A percentile compares a stretch with the other conserved stretches of the same genome.
Evolutionary conservation across 2,888 invertebrate species (phyloP).

Genomic region (Taphrorychus bicolor): DNA sequence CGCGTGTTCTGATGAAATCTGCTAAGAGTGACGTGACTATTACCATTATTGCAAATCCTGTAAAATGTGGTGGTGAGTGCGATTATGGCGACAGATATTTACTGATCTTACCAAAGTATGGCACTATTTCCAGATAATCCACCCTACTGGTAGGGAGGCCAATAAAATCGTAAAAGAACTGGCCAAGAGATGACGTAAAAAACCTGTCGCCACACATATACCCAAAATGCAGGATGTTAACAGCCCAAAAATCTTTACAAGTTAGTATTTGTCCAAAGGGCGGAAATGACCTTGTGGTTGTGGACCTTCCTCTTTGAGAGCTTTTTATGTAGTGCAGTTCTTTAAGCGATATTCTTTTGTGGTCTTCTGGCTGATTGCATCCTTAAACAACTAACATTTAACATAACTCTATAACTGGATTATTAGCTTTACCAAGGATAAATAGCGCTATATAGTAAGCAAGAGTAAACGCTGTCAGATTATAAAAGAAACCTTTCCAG

Average conservation of each 20-base stretch:
- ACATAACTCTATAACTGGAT: no score
- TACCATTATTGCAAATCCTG: not conserved
- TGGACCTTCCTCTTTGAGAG: slow-evolving; percentile 1
- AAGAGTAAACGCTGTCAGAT: not conserved
- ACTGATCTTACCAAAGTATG: slow-evolving; percentile 5
- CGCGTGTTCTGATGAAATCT: slow-evolving; percentile 11
- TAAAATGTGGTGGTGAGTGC: no score
- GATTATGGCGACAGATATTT: no score
- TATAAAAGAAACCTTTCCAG: slow-evolving; percentile 11
- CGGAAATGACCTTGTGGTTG: slow-evolving; percentile 4
- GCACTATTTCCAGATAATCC: not conserved
- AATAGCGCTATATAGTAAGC: not conserved
- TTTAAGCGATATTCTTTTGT: not conserved
- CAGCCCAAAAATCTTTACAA: slow-evolving; percentile 13
- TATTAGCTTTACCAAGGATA: slow-evolving; percentile 10
- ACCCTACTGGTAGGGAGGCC: not conserved
- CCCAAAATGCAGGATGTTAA: slow-evolving; percentile 8
- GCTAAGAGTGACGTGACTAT: not conserved
- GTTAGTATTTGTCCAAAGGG: slow-evolving; percentile 13
- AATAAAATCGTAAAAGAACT: not conserved
- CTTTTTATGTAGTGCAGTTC: slow-evolving; percentile 18
- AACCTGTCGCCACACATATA: not conserved
- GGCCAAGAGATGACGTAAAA: not conserved
- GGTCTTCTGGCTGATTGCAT: slow-evolving; percentile 13
- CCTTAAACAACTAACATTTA: slow-evolving; percentile 2